Base-by-base conservation (phyloP, 2,113 vertebrate genomes). In the Microtus oregoni region DNA sequence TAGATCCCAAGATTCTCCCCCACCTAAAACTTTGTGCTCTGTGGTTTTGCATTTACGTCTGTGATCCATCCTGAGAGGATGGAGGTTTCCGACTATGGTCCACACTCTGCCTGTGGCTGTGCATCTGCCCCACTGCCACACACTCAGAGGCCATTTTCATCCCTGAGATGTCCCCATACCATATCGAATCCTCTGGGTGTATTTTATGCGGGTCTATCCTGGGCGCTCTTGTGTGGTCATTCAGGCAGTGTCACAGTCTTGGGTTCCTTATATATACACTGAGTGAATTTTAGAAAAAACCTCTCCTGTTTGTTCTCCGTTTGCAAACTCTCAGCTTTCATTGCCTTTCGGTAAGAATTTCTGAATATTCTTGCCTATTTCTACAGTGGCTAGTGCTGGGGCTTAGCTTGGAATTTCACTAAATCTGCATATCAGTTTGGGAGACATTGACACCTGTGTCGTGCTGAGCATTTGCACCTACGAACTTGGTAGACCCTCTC, bases 81-180 rank as follows among this genome's bases (percentile, higher is more conserved):
- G 8, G 67, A 63, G 24, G 20, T n/a, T 68, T 15, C 6, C 6
- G 7, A 52, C 8, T 20, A 22, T 61, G 26, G 14, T 28, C 55
- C 28, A 0, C 4, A 1, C 68, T 47, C 72, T 35, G 22, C 41
- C 44, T 85, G n/a, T 72, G 35, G 72, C 41, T 67, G 12, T 44
- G 52, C 63, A 38, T 0, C 15, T 47, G 61, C 41, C 52, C n/a
- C 30, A 19, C 26, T n/a, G 28, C 35, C 35, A 3, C n/a, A 35
- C 11, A 14, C 22, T 13, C 55, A 63, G 8, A 82, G 22, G 5
- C 24, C 35, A 3, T 30, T 79, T n/a, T 38, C 11, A 55, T 75
- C n/a, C 44, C 14, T 14, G 2, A 41, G 58, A 17, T 35, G 19
- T 2, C 0, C 19, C 58, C 10, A 8, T 2, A 6, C 55, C 26